phyloP scores from a whole-genome alignment of 2,113 vertebrate genomes.

The Silurus meridionalis region DNA sequence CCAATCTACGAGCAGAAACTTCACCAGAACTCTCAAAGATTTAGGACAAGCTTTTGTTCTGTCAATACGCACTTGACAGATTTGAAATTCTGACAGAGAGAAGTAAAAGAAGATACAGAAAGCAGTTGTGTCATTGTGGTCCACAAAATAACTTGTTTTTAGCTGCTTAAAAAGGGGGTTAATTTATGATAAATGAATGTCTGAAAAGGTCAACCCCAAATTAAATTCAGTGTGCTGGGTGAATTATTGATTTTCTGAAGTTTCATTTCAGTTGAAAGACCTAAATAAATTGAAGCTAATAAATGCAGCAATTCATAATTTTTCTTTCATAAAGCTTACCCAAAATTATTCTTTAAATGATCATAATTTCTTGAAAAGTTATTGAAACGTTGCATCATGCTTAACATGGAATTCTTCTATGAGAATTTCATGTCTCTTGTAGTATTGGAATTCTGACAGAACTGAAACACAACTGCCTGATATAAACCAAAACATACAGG shows the following conservation, averaged over 20 bases:
- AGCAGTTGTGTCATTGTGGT: background rate
- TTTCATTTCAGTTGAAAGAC: background rate
- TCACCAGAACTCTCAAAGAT: background rate
- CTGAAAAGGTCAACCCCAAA: conserved; percentile 15
- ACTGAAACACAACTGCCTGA: background rate
- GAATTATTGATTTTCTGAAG: background rate
- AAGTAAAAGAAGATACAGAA: background rate
- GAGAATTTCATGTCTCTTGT: background rate
- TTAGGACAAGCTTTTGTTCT: background rate
- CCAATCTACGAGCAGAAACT: background rate
- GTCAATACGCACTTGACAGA: background rate
- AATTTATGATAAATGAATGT: background rate
- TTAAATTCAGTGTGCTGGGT: background rate
- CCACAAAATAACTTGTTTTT: conserved; percentile 5
- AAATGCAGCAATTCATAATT: background rate
- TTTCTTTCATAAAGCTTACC: background rate
- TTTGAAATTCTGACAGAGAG: background rate
- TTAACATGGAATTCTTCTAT: background rate
- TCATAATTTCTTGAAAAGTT: background rate
- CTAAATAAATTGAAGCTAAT: background rate
- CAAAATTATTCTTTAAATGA: background rate
- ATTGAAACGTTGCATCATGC: background rate
- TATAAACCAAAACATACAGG: background rate
- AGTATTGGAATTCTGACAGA: background rate
- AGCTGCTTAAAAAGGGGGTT: background rate